Evolutionary conservation across 2,888 invertebrate species (phyloP).

Genomic region (Drosophila subquinaria): DNA sequence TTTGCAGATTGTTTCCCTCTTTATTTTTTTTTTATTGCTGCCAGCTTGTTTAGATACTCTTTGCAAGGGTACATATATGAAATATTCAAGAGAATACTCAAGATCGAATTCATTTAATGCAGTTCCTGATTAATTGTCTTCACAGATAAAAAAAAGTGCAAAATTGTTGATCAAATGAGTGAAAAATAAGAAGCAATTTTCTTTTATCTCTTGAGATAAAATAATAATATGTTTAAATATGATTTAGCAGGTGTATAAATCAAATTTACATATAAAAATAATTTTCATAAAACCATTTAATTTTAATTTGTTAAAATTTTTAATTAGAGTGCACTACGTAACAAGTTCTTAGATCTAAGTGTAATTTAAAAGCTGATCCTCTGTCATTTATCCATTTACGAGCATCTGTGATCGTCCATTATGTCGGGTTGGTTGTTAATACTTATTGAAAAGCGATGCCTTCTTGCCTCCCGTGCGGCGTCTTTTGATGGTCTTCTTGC

Average conservation of each 20-base stretch:
- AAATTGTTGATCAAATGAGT: no score
- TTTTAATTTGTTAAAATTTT: background rate
- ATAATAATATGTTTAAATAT: no score
- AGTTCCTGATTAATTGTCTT: no score
- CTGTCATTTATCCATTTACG: background rate
- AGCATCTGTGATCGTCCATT: background rate
- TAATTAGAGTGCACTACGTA: background rate
- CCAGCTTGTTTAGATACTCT: background rate
- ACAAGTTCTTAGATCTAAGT: background rate
- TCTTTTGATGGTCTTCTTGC: slow-evolving; percentile 4
- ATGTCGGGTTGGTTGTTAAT: background rate
- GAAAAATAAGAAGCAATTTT: no score
- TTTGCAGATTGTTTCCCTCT: slow-evolving; percentile 4
- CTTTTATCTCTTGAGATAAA: no score
- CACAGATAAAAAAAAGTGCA: no score
- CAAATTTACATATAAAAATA: no score
- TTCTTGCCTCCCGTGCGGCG: slow-evolving; percentile 1
- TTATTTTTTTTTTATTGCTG: background rate
- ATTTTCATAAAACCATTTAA: no score
- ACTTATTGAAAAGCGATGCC: background rate
- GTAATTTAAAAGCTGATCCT: background rate
- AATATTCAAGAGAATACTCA: no score
- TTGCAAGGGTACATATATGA: background rate
- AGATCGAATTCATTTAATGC: no score
- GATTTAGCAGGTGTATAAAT: no score